Base-by-base conservation (phyloP, 2,113 vertebrate species). In the Geococcyx californianus region DNA sequence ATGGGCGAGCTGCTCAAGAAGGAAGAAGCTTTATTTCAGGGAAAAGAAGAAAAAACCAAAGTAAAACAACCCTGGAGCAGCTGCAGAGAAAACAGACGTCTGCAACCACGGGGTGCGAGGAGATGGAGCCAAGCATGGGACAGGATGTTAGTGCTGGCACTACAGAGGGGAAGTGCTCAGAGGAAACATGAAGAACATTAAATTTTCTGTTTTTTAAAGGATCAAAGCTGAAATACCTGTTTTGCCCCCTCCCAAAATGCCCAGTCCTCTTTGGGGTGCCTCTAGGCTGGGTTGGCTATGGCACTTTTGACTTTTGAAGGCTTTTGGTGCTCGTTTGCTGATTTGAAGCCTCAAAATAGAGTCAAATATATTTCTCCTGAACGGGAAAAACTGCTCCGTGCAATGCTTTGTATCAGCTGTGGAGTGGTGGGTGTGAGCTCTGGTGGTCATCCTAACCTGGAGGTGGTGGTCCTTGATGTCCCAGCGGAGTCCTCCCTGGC, bases 361-460 rank as follows among this genome's bases (percentile, higher is more conserved):
- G 16, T 51, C 20, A 60, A 31, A 68, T 21, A 9, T 5, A 13
- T 42, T 36, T 56, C 5, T 76, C 3, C 20, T n/a, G 45, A 31
- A 24, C 1, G 1, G 1, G 4, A 70, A 64, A 63, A 74, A 20
- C 36, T 45, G 31, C 59, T 60, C 67, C 49, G 24, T 0, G 2
- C n/a, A 0, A 0, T 67, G 34, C 6, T 17, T 28, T 10, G 6
- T 45, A 18, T 18, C 40, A 56, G 4, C 18, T 16, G 19, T 33
- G 60, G 47, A 8, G 33, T 1, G 14, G 21, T 70, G 60, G 15
- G 52, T 29, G 45, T n/a, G 62, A 75, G 62, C 31, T 7, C 2
- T 25, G 55, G 31, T 29, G 51, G 26, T 15, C 33, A 56, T 20
- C 25, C 8, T 0, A 0, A 16, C 0, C 0, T 12, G 70, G 38